A percentile compares a stretch with the other conserved stretches of the same genome.
Evolutionary conservation across 2,113 vertebrate genomes (phyloP).

Genomic region (Prionailurus bengalensis): DNA sequence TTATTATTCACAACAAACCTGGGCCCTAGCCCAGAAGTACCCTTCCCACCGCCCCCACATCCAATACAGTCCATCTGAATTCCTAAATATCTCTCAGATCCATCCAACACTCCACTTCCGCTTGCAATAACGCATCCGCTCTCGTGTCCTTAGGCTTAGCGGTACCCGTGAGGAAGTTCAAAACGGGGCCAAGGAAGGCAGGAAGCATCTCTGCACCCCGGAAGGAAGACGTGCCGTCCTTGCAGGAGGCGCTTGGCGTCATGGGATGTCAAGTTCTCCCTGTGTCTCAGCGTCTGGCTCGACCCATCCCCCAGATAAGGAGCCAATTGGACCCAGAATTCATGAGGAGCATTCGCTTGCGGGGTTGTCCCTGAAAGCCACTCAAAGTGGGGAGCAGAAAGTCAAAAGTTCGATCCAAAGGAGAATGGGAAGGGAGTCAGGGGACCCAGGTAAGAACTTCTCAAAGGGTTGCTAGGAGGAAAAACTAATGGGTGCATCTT

Average conservation of each 20-base stretch:
- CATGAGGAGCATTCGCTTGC: background rate
- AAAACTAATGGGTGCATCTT: background rate
- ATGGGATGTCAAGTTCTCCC: background rate
- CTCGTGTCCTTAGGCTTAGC: background rate
- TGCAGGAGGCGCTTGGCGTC: background rate
- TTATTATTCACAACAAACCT: conserved; percentile 1
- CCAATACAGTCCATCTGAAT: background rate
- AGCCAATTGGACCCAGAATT: background rate
- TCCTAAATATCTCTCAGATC: background rate
- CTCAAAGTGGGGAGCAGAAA: background rate
- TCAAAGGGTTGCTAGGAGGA: background rate
- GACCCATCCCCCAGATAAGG: background rate
- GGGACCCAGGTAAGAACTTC: background rate
- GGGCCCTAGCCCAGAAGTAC: background rate
- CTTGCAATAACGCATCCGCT: background rate
- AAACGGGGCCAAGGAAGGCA: background rate
- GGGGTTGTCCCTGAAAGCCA: background rate
- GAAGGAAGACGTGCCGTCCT: background rate
- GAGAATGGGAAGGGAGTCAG: background rate
- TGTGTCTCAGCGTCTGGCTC: background rate
- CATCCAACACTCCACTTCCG: background rate
- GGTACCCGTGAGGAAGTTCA: background rate
- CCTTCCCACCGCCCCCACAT: background rate
- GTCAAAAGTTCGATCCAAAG: background rate
- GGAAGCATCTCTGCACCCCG: background rate